Base-by-base conservation (phyloP, 2,113 vertebrate genomes). In the Spea multiplicata region DNA sequence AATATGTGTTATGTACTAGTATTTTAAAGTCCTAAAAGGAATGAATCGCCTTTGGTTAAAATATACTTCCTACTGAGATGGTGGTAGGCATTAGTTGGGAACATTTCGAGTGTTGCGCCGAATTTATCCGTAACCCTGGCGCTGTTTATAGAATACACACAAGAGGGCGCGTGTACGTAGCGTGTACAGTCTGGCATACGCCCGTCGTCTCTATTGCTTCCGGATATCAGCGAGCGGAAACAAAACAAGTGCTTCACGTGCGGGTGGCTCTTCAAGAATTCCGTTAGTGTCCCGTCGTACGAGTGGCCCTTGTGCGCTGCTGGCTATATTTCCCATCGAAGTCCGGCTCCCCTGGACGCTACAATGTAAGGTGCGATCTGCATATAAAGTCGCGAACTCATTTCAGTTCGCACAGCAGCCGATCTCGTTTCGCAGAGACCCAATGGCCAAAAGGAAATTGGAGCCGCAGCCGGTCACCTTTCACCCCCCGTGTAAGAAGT, bases 401-500 rank as follows among this genome's bases (percentile, higher is more conserved):
- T 30, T 30, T 30, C 52, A 8, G 52, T 55, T 55, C 52, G 7
- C 52, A 55, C 12, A 8, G 12, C 52, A 55, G 52, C 52, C 55
- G 55, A 13, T 13, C 12, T 9, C 4, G 14, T 1, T 59, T 9
- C 55, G 55, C 55, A 62, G 62, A 65, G 62, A 5, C 2, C 44
- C 30, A 7, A 80, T 73, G 71, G 62, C 52, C 0, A 80, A 80
- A 45, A 59, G 77, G 3, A 73, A 49, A 8, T n/a, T 48, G 0
- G 77, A 80, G 71, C 71, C n/a, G 30, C 53, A 62, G 53, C 71
- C 16, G 10, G 49, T 68, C 0, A 7, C 12, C 4, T 47, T 71
- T 0, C 6, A 47, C 4, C 77, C 64, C 5, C 62, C 77, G 5
- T 73, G 50, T 45, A 80, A 80, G 64, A 73, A 13, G 64, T n/a